Evolutionary conservation across 1,140 invertebrate species (phyloP).

Genomic region (Leptopilina boulardi): DNA sequence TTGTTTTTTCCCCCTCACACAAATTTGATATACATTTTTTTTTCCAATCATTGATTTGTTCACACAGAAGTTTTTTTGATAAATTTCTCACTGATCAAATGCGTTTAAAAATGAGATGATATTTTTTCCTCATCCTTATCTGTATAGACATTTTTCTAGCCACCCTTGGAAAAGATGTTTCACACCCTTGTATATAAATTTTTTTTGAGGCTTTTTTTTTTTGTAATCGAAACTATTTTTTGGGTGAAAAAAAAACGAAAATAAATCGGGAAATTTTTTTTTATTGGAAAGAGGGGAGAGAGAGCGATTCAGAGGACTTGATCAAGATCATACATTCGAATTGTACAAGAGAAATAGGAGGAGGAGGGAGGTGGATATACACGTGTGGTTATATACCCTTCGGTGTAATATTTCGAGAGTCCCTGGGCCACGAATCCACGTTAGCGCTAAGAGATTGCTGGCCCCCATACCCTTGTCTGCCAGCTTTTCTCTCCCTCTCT

Average conservation of each 20-base stretch:
- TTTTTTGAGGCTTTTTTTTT: no score
- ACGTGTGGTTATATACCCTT: constrained; percentile 50
- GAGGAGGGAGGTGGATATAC: not conserved
- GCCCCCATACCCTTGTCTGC: constrained; percentile 54
- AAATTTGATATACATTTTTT: no score
- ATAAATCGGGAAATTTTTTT: not conserved
- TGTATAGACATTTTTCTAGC: no score
- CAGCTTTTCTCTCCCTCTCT: constrained; percentile 56
- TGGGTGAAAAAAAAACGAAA: not conserved
- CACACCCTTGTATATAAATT: no score
- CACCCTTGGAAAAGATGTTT: no score
- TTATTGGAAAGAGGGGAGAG: not conserved
- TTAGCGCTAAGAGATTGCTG: constrained; percentile 74
- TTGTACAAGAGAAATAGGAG: not conserved
- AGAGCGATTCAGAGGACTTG: constrained; percentile 14
- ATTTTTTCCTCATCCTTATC: no score
- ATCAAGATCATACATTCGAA: constrained; percentile 28
- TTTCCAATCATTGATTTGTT: no score
- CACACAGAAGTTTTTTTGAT: no score
- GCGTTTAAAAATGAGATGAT: no score
- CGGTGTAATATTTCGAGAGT: constrained; percentile 72
- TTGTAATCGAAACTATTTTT: no score
- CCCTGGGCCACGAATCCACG: constrained; percentile 70
- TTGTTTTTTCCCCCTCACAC: no score
- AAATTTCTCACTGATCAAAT: no score